Evolutionary conservation across 1,140 invertebrate genomes (phyloP).

Genomic region (Chrysomallon squamiferum): DNA sequence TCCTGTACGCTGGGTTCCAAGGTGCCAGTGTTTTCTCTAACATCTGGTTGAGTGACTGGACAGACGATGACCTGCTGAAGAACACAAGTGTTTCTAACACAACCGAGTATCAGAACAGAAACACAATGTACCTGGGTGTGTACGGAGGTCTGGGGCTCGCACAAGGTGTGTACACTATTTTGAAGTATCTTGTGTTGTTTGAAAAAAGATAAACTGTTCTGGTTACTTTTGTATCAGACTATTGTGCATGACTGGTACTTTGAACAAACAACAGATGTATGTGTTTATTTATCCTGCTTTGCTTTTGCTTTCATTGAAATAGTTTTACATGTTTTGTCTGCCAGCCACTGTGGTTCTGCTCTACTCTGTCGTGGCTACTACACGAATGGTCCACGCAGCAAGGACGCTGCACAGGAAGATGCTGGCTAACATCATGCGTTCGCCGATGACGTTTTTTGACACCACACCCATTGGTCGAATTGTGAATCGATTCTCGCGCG

Average conservation of each 20-base stretch:
- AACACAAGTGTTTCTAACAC: constrained; percentile 37
- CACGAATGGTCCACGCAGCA: constrained; percentile 45
- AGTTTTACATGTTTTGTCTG: no score
- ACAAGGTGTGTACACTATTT: constrained; percentile 42
- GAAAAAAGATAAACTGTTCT: no score
- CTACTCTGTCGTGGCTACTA: constrained; percentile 30
- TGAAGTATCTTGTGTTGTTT: no score
- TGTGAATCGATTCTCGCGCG: constrained; percentile 25
- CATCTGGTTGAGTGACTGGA: constrained; percentile 54
- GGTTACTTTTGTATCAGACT: no score
- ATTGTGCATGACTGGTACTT: no score
- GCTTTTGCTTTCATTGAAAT: no score
- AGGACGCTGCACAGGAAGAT: constrained; percentile 52
- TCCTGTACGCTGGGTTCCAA: constrained; percentile 37
- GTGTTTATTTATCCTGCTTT: no score
- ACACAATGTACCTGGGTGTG: constrained; percentile 49
- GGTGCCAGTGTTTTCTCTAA: constrained; percentile 37
- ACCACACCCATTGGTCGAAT: constrained; percentile 70
- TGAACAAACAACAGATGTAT: no score
- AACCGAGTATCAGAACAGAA: constrained; percentile 39
- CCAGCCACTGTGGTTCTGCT: constrained; percentile 40
- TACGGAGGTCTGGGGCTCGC: constrained; percentile 51
- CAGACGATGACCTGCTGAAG: constrained; percentile 40
- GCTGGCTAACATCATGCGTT: constrained; percentile 64
- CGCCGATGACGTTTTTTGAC: constrained; percentile 72